Percentiles rank a stretch among this genome's conserved stretches.
These are phyloP conservation scores for Trissolcus japonicus DNA, from an alignment of 2,888 invertebrate genomes.

Conservation along the genomic window DNA sequence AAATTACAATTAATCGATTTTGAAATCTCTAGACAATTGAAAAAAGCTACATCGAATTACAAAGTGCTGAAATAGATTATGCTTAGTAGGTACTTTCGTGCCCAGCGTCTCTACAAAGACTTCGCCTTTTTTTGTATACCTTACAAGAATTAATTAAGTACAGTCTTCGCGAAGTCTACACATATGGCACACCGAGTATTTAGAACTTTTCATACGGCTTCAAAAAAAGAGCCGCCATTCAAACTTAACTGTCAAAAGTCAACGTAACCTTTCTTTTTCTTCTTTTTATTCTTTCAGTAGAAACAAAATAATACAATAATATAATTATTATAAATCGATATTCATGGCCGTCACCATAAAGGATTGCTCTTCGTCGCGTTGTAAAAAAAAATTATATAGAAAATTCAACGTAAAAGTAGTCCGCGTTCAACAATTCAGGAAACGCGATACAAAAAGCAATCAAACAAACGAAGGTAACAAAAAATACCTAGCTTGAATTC, in stretches of 20 bases:
- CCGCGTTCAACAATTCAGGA: constrained; percentile 22
- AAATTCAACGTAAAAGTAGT: constrained; percentile 36
- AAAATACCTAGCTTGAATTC: constrained; percentile 47
- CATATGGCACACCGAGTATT: constrained; percentile 76
- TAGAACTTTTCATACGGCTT: constrained; percentile 66
- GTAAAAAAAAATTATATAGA: constrained; percentile 11
- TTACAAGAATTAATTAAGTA: constrained; percentile 72
- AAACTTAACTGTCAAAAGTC: constrained; percentile 54
- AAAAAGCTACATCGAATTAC: constrained; percentile 25
- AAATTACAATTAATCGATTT: constrained; percentile 25
- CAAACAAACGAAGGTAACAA: constrained; percentile 51
- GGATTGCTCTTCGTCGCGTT: neutral
- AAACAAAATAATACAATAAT: constrained; percentile 41
- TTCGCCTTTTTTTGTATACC: constrained; percentile 32
- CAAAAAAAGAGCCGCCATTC: constrained; percentile 46
- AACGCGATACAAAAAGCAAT: constrained; percentile 43
- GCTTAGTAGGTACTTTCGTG: constrained; percentile 45
- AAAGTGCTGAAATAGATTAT: constrained; percentile 2
- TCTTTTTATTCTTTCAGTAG: neutral
- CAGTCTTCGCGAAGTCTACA: constrained; percentile 68
- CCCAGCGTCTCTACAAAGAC: constrained; percentile 50
- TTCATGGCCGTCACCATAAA: neutral
- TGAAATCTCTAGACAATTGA: constrained; percentile 14
- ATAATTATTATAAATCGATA: constrained; percentile 19
- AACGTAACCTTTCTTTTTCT: constrained; percentile 19